Percentiles rank a stretch among this genome's conserved stretches.
Conservation (phyloP, 2,113 vertebrate species). For the Lophius piscatorius region DNA sequence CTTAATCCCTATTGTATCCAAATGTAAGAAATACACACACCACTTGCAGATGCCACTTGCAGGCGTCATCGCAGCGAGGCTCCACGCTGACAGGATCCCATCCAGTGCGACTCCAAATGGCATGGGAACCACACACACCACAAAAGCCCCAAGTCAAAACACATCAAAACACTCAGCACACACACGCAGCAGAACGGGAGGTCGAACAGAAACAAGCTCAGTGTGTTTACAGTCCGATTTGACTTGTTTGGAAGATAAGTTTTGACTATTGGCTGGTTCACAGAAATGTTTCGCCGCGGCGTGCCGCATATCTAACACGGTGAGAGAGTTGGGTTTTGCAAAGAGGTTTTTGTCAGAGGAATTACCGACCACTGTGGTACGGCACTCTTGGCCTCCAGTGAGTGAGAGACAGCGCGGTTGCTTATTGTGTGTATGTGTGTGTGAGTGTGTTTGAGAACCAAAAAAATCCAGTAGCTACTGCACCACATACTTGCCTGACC, state of each 20-base stretch:
- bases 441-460: conserved; percentile 58
- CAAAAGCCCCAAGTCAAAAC: conserved; percentile 70
- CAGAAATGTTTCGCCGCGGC: conserved; percentile 31
- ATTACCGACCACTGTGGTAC: conserved; percentile 62
- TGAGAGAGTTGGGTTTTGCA: conserved; percentile 58
- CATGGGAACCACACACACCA: conserved; percentile 43
- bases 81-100: conserved; percentile 47
- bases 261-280: conserved; percentile 34
- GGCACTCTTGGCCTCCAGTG: conserved; percentile 42
- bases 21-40: conserved; percentile 9
- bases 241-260: conserved; percentile 53
- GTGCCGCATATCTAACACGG: conserved; percentile 41
- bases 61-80: conserved; percentile 41
- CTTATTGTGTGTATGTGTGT: conserved; percentile 16
- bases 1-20: conserved; percentile 36
- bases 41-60: conserved; percentile 37
- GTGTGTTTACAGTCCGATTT: conserved; percentile 59
- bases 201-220: conserved; percentile 53
- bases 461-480: conserved; percentile 69
- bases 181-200: conserved; percentile 39
- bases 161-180: conserved; percentile 60
- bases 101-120: conserved; percentile 42
- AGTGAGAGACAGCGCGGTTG: conserved; percentile 36
- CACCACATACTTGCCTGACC: conserved; percentile 67
- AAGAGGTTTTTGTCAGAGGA: conserved; percentile 62